Evolutionary conservation across 2,888 invertebrate species (phyloP).

Genomic region (Empis stercorea): DNA sequence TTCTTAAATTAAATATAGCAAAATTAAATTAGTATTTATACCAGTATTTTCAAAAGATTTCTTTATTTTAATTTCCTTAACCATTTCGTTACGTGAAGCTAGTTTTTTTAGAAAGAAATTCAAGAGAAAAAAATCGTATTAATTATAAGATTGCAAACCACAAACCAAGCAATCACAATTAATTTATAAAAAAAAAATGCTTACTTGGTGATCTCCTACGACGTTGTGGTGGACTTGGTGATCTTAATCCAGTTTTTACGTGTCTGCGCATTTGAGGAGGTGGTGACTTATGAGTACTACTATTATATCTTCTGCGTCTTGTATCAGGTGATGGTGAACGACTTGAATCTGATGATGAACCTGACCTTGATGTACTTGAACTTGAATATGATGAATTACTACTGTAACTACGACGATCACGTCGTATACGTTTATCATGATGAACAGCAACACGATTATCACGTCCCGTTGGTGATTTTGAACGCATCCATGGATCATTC

Average conservation of each 20-base stretch:
- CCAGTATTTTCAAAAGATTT: too few relatives aligned
- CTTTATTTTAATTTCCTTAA: too few relatives aligned
- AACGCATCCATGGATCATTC: conserved; percentile 90
- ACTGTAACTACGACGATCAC: conserved; percentile 32
- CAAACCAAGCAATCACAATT: too few relatives aligned
- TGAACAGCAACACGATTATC: conserved; percentile 24
- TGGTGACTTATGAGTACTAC: conserved; percentile 25
- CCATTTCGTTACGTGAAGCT: too few relatives aligned
- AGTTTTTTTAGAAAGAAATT: too few relatives aligned
- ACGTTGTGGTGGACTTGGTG: conserved; percentile 26
- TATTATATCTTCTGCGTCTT: conserved; percentile 27
- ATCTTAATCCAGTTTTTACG: conserved; percentile 20
- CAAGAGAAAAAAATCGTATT: too few relatives aligned
- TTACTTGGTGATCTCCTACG: conserved; percentile 30
- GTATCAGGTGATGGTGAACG: conserved; percentile 28
- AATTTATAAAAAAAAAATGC: too few relatives aligned
- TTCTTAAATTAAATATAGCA: too few relatives aligned
- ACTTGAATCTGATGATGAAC: conserved; percentile 47
- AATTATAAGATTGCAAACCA: too few relatives aligned
- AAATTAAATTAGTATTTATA: too few relatives aligned
- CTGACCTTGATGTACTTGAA: conserved; percentile 55
- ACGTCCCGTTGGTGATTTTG: conserved; percentile 48
- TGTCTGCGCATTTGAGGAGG: conserved; percentile 19
- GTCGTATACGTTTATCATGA: conserved; percentile 24
- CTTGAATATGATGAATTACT: conserved; percentile 34